phyloP scores from a whole-genome alignment of 2,888 invertebrate genomes.

The Ephialtes manifestator region DNA sequence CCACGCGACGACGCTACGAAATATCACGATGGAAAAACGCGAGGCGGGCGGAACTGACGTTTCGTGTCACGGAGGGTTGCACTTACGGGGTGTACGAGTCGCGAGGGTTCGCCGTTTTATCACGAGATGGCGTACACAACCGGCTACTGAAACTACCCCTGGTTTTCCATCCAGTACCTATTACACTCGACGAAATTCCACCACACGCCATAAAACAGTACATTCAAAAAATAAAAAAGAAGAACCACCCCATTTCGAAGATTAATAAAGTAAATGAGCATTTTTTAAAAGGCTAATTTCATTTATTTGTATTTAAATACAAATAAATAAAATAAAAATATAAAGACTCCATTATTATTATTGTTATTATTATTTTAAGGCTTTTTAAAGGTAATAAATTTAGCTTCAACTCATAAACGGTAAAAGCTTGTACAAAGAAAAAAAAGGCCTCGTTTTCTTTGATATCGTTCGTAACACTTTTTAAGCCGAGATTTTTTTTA shows the following conservation, averaged over 20 bases:
- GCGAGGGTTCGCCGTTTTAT: slow-evolving; percentile 73
- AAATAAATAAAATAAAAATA: too few relatives aligned
- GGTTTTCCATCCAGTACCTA: slow-evolving; percentile 48
- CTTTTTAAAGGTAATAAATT: too few relatives aligned
- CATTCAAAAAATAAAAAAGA: not conserved
- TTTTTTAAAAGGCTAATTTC: too few relatives aligned
- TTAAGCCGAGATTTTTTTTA: not conserved
- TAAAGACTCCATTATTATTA: too few relatives aligned
- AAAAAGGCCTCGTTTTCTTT: not conserved
- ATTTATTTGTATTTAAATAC: too few relatives aligned
- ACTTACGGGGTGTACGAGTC: slow-evolving; percentile 79
- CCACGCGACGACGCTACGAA: slow-evolving; percentile 31
- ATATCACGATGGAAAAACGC: slow-evolving; percentile 64
- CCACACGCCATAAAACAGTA: not conserved
- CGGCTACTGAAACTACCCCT: slow-evolving; percentile 71
- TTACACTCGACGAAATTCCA: slow-evolving; percentile 65
- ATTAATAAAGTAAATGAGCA: not conserved
- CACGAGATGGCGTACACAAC: slow-evolving; percentile 81
- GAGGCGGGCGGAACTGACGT: slow-evolving; percentile 80
- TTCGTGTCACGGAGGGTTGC: slow-evolving; percentile 81
- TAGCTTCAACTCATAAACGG: too few relatives aligned
- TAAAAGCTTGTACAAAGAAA: not conserved
- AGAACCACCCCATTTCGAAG: not conserved
- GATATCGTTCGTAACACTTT: slow-evolving; percentile 14
- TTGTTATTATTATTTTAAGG: too few relatives aligned